Evolutionary conservation across 2,113 vertebrate species (phyloP), one percentile per base, ranked within the genome.

Genomic region (Pelecanoides urinatrix): DNA sequence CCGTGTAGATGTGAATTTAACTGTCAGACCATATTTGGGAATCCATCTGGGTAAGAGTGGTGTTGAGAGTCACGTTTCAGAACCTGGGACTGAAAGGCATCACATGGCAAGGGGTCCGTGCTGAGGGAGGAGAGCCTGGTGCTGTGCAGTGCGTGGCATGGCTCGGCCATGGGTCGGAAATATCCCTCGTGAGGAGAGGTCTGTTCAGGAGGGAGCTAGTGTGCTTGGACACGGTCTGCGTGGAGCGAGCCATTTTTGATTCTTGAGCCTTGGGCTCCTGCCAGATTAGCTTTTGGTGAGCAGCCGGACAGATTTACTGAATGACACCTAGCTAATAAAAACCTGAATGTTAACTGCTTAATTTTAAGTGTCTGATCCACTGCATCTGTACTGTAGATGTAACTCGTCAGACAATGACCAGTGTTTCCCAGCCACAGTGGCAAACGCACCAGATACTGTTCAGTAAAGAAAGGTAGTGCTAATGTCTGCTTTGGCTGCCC

Each of bases 351-450:
- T 88, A 23, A 45, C 45, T 23, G 32, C 79, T 90, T 72, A 32
- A 83, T 82, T 92, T 97, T 90, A 77, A 90, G 71, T 84, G 84
- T 73, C 58, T 62, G 67, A 83, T 96, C 76, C 58, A n/a, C 70
- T 87, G 67, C 29, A 40, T 61, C 29, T 53, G 32, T 55, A 21
- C 49, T 11, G 14, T 38, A 66, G 71, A 42, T n/a, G 12, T n/a
- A 62, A 29, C 36, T 53, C 21, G 3, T 13, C 63, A 86, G 80
- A 79, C 50, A 27, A 10, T 17, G 32, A 78, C 22, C 63, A 22
- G 13, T 53, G 52, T 91, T 94, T 89, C 65, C 61, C 38, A 72
- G 4, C 6, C n/a, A 62, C 50, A 38, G 56, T 25, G 65, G 40
- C n/a, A 58, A 29, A 50, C 1, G 0, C 1, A 0, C 25, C 4